These are phyloP conservation scores for Drosophila putrida DNA, from an alignment of 2,888 invertebrate species.

Conservation along the genomic window DNA sequence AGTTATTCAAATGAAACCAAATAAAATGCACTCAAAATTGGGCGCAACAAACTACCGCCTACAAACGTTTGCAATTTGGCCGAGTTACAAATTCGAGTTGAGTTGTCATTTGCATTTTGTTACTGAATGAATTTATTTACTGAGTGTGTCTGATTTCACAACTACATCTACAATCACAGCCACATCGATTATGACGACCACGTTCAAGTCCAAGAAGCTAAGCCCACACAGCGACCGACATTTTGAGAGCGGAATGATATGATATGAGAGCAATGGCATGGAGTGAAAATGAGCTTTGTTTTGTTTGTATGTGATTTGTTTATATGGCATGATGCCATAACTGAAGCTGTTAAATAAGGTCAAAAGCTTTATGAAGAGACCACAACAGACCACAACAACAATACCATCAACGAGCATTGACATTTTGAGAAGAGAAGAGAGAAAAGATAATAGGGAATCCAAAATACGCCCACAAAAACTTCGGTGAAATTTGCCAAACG, in stretches of 20 bases:
- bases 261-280: constrained; percentile 62
- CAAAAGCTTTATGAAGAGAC: constrained; percentile 54
- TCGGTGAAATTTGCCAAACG: constrained; percentile 75
- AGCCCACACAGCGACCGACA: constrained; percentile 65
- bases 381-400: constrained; percentile 19
- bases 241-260: constrained; percentile 50
- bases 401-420: constrained; percentile 60
- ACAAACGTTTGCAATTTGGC: constrained; percentile 63
- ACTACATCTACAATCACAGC: constrained; percentile 7
- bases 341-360: constrained; percentile 67
- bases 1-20: constrained; percentile 49
- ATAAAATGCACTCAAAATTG: constrained; percentile 64
- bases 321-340: constrained; percentile 68
- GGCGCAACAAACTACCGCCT: constrained; percentile 65
- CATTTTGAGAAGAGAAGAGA: constrained; percentile 49
- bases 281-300: constrained; percentile 79
- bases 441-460: constrained; percentile 37
- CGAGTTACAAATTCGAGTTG: constrained; percentile 65
- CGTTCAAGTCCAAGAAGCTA: constrained; percentile 49
- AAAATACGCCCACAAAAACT: constrained; percentile 70
- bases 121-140: constrained; percentile 52
- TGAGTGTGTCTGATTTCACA: constrained; percentile 12
- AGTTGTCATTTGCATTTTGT: constrained; percentile 55
- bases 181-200: constrained; percentile 30
- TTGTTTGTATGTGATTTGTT: constrained; percentile 75